Percentiles rank a stretch among this genome's conserved stretches.
phyloP scores from a whole-genome alignment of 2,797 vertebrate species.

The Enteromius unitaeniatus region DNA sequence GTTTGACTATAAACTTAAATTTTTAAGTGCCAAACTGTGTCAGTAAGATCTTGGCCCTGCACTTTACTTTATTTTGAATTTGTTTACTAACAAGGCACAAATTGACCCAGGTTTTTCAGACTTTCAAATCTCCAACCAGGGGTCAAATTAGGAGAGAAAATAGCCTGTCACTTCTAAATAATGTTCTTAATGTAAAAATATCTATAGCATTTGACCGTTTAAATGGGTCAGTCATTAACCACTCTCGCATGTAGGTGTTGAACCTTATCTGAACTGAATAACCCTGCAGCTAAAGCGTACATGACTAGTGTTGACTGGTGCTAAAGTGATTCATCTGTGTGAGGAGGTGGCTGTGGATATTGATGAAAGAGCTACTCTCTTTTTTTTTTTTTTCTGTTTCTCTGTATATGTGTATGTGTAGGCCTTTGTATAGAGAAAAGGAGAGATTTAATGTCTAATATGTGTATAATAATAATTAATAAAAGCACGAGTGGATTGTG shows the following conservation, averaged over 20 bases:
- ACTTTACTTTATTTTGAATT: not conserved
- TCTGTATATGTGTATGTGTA: not conserved
- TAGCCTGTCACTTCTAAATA: not conserved
- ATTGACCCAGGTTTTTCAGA: not conserved
- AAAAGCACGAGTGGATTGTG: slow-evolving; percentile 40
- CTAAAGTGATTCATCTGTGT: slow-evolving; percentile 23
- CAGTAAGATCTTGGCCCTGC: not conserved
- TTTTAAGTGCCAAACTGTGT: too few relatives aligned
- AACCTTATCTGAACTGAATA: slow-evolving; percentile 28
- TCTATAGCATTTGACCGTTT: not conserved
- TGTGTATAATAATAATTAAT: not conserved
- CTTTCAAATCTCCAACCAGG: not conserved
- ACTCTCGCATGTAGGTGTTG: not conserved
- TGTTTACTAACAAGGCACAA: not conserved
- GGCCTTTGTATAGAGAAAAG: not conserved
- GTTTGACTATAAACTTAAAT: too few relatives aligned
- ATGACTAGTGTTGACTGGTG: slow-evolving; percentile 17
- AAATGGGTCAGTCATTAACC: not conserved
- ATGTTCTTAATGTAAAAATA: not conserved
- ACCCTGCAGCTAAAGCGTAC: not conserved
- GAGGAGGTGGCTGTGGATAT: slow-evolving; percentile 3
- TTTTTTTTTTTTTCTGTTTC: not conserved
- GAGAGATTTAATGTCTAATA: not conserved
- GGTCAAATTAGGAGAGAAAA: not conserved
- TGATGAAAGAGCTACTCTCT: not conserved